Base-by-base conservation (phyloP, 1,140 invertebrate species). In the Tribolium castaneum region DNA sequence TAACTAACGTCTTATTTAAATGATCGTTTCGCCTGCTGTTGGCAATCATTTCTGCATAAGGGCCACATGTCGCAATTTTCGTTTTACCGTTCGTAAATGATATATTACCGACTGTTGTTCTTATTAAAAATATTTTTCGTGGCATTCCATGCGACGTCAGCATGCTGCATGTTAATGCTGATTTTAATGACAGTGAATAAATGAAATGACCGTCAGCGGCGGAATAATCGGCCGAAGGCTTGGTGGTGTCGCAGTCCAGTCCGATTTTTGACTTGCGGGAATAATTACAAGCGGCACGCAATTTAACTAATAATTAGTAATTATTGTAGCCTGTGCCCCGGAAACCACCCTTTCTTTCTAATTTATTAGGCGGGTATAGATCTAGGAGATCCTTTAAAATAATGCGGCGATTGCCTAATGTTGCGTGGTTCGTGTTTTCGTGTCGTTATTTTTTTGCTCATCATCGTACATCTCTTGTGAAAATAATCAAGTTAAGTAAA, bases 401-500 rank as follows among this genome's bases (percentile, higher is more conserved):
- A 72, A 72, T 72, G 49, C 39, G 19, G 16, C 51, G 59, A 79
- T 79, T 73, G 71, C 70, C 70, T 76, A 79, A 76, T 78, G 77
- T 66, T 70, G 62, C 25, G 75, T 56, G 70, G 71, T 81, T 81
- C 80, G 77, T 81, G 80, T 75, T 81, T 80, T 72, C 39, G 66
- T 52, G 59, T 80, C 78, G 76, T 81, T 80, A 81, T 78, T 78
- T 81, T 81, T 79, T 81, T 76, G 79, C 75, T 71, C 79, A 79
- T 75, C 79, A 77, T 78, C 81, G 74, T 73, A 78, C 62, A 82
- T 77, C 79, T 78, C 77, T 78, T 80, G 70, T 76, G 77, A 82
- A 82, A 81, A 82, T 82, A 81, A 82, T 82, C 80, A 82, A 82
- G 80, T 77, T 79, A 82, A 81, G 81, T 82, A 82, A 82, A 82